A percentile compares a stretch with the other conserved stretches of the same genome.
Conservation (phyloP, 1,140 invertebrate species). For the Drosophila biarmipes region DNA sequence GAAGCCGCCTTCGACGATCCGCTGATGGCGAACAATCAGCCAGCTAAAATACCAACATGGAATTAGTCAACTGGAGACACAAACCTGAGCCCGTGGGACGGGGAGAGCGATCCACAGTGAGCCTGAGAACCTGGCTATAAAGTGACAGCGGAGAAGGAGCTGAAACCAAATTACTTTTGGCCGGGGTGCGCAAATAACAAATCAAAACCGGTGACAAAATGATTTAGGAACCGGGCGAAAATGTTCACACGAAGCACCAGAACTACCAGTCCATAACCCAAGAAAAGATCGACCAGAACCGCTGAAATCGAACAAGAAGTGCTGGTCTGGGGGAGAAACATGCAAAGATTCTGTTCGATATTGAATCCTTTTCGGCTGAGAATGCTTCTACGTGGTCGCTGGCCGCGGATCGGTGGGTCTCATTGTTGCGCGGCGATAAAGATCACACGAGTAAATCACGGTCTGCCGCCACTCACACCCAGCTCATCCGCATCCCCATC, state of each 20-base stretch:
- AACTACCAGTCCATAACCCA: constrained; percentile 19
- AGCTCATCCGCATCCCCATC: constrained; percentile 25
- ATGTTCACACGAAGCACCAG: constrained; percentile 74
- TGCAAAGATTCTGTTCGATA: constrained; percentile 47
- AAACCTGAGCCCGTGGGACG: constrained; percentile 1
- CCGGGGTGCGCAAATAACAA: constrained; percentile 69
- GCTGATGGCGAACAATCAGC: constrained; percentile 3
- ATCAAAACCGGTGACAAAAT: constrained; percentile 83
- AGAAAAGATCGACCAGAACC: constrained; percentile 10
- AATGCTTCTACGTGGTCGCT: constrained; percentile 59
- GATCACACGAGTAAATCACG: constrained; percentile 79
- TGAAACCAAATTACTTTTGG: constrained; percentile 66
- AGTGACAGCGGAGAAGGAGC: constrained; percentile 30
- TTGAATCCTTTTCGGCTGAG: constrained; percentile 73
- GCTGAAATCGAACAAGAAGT: constrained; percentile 46
- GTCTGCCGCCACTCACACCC: constrained; percentile 38
- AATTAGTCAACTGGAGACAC: constrained; percentile 30
- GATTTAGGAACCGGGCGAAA: constrained; percentile 77
- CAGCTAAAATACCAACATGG: constrained; percentile 23
- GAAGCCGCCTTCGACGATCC: constrained; percentile 2
- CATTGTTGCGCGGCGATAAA: constrained; percentile 74
- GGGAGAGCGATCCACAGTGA: constrained; percentile 10
- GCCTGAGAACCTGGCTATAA: constrained; percentile 75
- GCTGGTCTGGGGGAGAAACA: constrained; percentile 39
- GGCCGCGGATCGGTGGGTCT: constrained; percentile 39